phyloP scores from a whole-genome alignment of 2,888 invertebrate genomes.

The Drosophila meridiana region DNA sequence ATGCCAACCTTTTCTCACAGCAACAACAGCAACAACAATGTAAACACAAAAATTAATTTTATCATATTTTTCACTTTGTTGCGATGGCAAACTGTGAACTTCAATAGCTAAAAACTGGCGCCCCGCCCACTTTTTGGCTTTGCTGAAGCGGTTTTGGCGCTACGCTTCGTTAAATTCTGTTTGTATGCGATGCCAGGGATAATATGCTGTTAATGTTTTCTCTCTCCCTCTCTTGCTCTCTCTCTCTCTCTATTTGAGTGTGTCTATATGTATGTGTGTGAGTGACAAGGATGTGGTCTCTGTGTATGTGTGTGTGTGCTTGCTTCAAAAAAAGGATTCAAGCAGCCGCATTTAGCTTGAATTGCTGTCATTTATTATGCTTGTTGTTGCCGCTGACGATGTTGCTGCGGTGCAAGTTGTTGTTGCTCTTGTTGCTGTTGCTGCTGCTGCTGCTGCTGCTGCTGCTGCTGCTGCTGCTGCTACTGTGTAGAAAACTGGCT shows the following conservation, averaged over 20 bases:
- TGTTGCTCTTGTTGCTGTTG: constrained; percentile 38
- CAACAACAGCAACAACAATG: constrained; percentile 42
- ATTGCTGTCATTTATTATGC: constrained; percentile 79
- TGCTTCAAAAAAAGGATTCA: constrained; percentile 66
- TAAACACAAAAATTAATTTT: constrained; percentile 78
- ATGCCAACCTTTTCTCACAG: constrained; percentile 58
- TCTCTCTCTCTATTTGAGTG: neutral
- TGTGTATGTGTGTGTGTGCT: constrained; percentile 19
- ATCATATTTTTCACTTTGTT: constrained; percentile 77
- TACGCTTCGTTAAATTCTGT: constrained; percentile 75
- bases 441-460: constrained; percentile 35
- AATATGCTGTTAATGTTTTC: constrained; percentile 79
- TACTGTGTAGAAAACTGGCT: constrained; percentile 62
- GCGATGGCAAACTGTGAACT: constrained; percentile 30
- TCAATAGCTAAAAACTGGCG: constrained; percentile 31
- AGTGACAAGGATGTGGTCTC: constrained; percentile 39
- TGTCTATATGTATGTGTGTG: constrained; percentile 16
- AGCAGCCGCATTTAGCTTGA: constrained; percentile 76
- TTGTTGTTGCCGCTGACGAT: constrained; percentile 55
- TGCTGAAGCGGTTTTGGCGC: constrained; percentile 46
- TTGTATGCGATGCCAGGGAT: constrained; percentile 67
- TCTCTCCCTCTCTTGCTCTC: constrained; percentile 19
- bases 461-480: constrained; percentile 26
- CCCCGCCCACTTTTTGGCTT: constrained; percentile 32
- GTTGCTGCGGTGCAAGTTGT: constrained; percentile 38